A percentile compares a stretch with the other conserved stretches of the same genome.
Evolutionary conservation across 1,140 invertebrate species (phyloP).

Genomic region (Leptinotarsa undecemlineata): DNA sequence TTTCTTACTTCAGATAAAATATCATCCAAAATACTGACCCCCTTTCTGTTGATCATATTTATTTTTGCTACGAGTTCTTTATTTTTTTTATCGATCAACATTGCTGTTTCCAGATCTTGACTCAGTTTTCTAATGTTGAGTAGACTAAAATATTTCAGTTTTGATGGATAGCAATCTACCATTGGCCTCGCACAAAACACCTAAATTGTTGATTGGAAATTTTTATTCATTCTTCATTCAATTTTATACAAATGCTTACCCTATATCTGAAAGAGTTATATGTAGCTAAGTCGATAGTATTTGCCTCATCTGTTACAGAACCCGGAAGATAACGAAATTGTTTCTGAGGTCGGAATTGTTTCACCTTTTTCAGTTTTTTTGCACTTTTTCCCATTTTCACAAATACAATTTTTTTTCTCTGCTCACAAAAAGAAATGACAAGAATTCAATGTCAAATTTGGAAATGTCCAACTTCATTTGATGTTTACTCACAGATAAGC

Average conservation of each 20-base stretch:
- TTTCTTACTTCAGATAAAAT: background rate
- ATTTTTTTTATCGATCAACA: constrained; percentile 56
- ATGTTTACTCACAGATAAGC: too few species aligned
- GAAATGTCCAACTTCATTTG: too few species aligned
- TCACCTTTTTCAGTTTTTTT: background rate
- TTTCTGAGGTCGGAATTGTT: constrained; percentile 36
- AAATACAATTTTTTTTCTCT: background rate
- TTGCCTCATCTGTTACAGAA: constrained; percentile 25
- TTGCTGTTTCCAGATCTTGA: constrained; percentile 46
- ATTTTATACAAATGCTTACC: constrained; percentile 31
- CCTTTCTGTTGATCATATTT: constrained; percentile 52
- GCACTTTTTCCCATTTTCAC: constrained; percentile 27
- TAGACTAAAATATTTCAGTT: constrained; percentile 48
- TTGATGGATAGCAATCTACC: constrained; percentile 54
- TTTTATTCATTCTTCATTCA: background rate
- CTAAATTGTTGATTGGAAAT: constrained; percentile 9
- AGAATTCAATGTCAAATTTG: too few species aligned
- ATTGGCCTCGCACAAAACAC: constrained; percentile 46
- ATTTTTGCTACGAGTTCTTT: constrained; percentile 55
- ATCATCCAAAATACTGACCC: constrained; percentile 48
- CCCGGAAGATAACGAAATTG: constrained; percentile 43
- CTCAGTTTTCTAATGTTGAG: constrained; percentile 50
- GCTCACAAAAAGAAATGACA: too few species aligned
- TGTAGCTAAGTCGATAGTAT: constrained; percentile 41
- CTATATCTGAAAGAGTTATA: constrained; percentile 49